Evolutionary conservation across 2,888 invertebrate genomes (phyloP).

Genomic region (Thymelicus sylvestris): DNA sequence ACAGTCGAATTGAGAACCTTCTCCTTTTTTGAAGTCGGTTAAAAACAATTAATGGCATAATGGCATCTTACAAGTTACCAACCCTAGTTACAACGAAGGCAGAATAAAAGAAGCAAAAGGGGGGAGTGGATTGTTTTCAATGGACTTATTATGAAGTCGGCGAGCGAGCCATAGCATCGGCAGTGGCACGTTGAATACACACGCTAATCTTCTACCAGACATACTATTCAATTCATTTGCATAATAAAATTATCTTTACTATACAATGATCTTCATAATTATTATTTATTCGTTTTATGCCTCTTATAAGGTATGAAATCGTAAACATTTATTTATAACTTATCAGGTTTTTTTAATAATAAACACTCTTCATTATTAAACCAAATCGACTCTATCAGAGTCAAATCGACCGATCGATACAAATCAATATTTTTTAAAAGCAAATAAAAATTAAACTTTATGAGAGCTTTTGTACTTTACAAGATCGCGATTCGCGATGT

Average conservation of each 20-base stretch:
- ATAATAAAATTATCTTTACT: background rate
- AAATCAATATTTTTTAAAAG: no score
- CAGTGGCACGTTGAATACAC: background rate
- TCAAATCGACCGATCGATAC: no score
- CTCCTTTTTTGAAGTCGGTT: no score
- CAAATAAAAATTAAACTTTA: no score
- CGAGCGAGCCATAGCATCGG: constrained; percentile 34
- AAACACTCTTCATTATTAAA: no score
- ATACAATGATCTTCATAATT: background rate
- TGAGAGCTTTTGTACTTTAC: no score
- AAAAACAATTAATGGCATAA: background rate
- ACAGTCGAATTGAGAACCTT: no score
- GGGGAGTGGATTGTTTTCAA: constrained; percentile 65
- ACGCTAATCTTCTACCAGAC: constrained; percentile 11
- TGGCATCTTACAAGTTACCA: background rate
- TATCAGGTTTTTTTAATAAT: no score
- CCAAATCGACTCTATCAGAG: no score
- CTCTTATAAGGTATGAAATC: no score
- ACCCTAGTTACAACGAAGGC: constrained; percentile 45
- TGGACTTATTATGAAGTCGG: constrained; percentile 68
- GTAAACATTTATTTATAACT: no score
- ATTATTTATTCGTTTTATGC: background rate
- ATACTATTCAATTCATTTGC: background rate
- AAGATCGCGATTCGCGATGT: no score
- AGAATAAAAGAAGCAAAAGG: constrained; percentile 57